Evolutionary conservation across 2,888 invertebrate species (phyloP).

Genomic region (Tetragonisca angustula): DNA sequence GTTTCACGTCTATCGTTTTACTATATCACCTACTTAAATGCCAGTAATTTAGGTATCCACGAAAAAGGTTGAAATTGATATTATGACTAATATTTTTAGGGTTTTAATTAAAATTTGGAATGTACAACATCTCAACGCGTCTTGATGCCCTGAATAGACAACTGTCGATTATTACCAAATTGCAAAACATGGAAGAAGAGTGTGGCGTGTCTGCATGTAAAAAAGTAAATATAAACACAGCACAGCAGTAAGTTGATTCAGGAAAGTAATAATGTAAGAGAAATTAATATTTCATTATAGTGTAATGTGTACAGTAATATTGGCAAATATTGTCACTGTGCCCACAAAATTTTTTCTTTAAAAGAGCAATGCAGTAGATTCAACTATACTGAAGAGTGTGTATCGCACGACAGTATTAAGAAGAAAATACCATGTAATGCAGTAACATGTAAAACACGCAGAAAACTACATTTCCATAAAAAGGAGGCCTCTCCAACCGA

Average conservation of each 20-base stretch:
- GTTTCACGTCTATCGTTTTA: conserved; percentile 28
- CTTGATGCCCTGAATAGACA: conserved; percentile 64
- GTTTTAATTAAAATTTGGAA: conserved; percentile 52
- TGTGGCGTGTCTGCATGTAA: conserved; percentile 25
- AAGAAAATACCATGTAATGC: conserved; percentile 20
- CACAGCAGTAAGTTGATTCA: not conserved
- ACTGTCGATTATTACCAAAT: conserved; percentile 62
- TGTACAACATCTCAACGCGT: conserved; percentile 62
- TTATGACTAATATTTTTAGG: conserved; percentile 35
- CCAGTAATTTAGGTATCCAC: conserved; percentile 23
- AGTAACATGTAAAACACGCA: conserved; percentile 36
- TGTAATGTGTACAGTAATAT: conserved; percentile 23
- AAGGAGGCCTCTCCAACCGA: not conserved
- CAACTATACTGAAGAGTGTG: conserved; percentile 30
- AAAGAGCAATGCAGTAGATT: conserved; percentile 34
- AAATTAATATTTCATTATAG: conserved; percentile 4
- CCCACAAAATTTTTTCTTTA: conserved; percentile 13
- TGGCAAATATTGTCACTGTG: conserved; percentile 37
- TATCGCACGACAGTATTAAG: not conserved
- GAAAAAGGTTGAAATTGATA: conserved; percentile 22
- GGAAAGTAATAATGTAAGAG: not conserved
- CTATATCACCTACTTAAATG: conserved; percentile 12
- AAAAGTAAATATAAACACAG: conserved; percentile 33
- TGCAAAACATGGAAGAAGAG: conserved; percentile 58
- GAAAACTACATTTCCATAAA: conserved; percentile 5